Percentiles rank a stretch among this genome's conserved stretches.
Conservation (phyloP, 2,888 invertebrate genomes). For the Eucriotettix oculatus region DNA sequence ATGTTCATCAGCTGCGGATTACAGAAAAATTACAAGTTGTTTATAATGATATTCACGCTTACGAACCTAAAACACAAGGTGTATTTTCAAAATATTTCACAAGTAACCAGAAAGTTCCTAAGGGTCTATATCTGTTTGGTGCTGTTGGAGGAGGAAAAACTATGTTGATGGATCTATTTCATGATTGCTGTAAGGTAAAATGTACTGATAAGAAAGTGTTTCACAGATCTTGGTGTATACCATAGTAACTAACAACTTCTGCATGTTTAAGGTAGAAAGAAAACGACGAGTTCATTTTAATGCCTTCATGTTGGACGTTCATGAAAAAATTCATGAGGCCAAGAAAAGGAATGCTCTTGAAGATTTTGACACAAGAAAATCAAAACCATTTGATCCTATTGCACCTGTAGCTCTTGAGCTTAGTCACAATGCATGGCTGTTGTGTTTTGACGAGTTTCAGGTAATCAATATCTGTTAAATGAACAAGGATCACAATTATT, state of each 20-base stretch:
- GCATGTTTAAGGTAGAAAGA: constrained; percentile 37
- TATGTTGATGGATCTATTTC: constrained; percentile 97
- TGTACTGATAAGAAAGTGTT: not conserved
- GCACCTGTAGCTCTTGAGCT: constrained; percentile 82
- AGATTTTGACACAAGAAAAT: constrained; percentile 35
- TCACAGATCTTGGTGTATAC: not conserved
- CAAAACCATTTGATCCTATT: constrained; percentile 79
- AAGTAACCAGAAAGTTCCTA: constrained; percentile 33
- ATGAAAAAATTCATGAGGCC: constrained; percentile 70
- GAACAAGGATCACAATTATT: not conserved
- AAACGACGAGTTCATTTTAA: constrained; percentile 87
- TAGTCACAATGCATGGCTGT: constrained; percentile 69
- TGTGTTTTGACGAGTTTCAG: constrained; percentile 98
- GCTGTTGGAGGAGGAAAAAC: constrained; percentile 95
- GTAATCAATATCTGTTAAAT: constrained; percentile 26
- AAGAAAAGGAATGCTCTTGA: constrained; percentile 42
- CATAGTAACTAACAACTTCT: not conserved
- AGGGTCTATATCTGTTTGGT: constrained; percentile 78
- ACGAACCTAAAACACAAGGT: constrained; percentile 32
- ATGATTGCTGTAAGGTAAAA: constrained; percentile 48
- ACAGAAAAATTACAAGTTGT: constrained; percentile 51
- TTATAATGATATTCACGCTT: constrained; percentile 42
- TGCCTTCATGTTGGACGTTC: constrained; percentile 93
- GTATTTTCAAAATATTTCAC: constrained; percentile 26
- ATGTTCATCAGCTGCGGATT: constrained; percentile 56